A percentile compares a stretch with the other conserved stretches of the same genome.
Conservation (phyloP, 1,140 invertebrate species). For the Drosophila pectinifera region DNA sequence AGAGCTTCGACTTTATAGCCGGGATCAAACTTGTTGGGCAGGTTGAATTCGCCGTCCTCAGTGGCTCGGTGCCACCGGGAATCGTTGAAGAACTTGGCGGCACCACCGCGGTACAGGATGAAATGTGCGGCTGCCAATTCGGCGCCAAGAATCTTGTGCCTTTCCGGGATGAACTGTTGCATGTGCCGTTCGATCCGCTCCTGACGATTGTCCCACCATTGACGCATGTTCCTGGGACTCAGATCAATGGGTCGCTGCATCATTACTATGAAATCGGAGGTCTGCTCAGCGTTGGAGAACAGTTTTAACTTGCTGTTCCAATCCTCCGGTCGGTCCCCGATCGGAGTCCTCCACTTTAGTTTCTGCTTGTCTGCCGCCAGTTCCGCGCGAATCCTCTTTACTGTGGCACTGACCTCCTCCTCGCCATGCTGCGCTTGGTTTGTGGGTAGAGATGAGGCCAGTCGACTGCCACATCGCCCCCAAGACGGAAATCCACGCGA, state of each 20-base stretch:
- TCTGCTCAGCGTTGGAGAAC: conserved; percentile 85
- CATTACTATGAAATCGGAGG: conserved; percentile 81
- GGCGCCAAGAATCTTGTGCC: conserved; percentile 87
- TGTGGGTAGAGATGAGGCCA: conserved; percentile 36
- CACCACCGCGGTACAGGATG: conserved; percentile 88
- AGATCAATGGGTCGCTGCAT: conserved; percentile 86
- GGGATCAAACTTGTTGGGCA: conserved; percentile 87
- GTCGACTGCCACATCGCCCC: conserved; percentile 3
- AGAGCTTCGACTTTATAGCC: conserved; percentile 88
- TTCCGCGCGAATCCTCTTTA: conserved; percentile 68
- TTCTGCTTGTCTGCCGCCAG: conserved; percentile 79
- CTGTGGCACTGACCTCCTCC: conserved; percentile 60
- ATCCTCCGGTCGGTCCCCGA: conserved; percentile 82
- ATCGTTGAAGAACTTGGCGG: conserved; percentile 87
- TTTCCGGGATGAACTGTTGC: conserved; percentile 85
- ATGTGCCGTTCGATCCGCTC: conserved; percentile 71
- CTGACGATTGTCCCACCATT: conserved; percentile 85
- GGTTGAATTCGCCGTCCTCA: conserved; percentile 84
- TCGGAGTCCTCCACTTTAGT: conserved; percentile 85
- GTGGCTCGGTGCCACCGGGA: conserved; percentile 87
- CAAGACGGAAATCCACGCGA: conserved; percentile 10
- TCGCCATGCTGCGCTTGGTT: conserved; percentile 22
- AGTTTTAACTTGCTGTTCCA: conserved; percentile 85
- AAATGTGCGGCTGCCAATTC: conserved; percentile 92
- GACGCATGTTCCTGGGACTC: conserved; percentile 75